Evolutionary conservation across 2,113 vertebrate genomes (phyloP).

Genomic region (Aspidoscelis tigris): DNA sequence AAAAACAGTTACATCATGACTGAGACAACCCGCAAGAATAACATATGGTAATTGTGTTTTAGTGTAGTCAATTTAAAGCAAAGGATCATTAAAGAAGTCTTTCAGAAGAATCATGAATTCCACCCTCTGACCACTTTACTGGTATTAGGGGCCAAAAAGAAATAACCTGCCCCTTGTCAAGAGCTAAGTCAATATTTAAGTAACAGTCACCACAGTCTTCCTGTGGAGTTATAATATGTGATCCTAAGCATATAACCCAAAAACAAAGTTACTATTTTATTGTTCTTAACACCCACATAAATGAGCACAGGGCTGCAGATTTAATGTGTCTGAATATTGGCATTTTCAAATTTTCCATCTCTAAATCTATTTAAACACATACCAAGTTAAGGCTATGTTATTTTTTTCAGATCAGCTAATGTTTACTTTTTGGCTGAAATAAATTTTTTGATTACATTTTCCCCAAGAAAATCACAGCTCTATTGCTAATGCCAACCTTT

Average conservation of each 20-base stretch:
- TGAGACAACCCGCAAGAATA: background rate
- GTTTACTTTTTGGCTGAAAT: background rate
- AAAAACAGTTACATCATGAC: background rate
- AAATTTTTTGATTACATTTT: background rate
- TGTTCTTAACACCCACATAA: background rate
- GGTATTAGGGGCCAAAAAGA: background rate
- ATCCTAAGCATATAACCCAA: background rate
- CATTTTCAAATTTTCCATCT: background rate
- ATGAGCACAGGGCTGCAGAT: background rate
- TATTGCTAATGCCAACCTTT: background rate
- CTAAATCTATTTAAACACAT: background rate
- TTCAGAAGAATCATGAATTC: background rate
- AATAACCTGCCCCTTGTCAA: background rate
- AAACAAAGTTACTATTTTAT: background rate
- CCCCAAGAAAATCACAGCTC: background rate
- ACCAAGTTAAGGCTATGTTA: background rate
- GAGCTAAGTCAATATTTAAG: background rate
- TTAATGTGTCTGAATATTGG: background rate
- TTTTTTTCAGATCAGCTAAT: background rate
- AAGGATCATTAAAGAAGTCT: background rate
- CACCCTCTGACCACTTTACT: background rate
- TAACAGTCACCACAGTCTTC: background rate
- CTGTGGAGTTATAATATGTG: background rate
- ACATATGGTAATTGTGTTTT: background rate
- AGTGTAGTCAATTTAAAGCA: background rate